A percentile compares a stretch with the other conserved stretches of the same genome.
Conservation (phyloP, 2,888 invertebrate species). For the Helicoverpa assulta region DNA sequence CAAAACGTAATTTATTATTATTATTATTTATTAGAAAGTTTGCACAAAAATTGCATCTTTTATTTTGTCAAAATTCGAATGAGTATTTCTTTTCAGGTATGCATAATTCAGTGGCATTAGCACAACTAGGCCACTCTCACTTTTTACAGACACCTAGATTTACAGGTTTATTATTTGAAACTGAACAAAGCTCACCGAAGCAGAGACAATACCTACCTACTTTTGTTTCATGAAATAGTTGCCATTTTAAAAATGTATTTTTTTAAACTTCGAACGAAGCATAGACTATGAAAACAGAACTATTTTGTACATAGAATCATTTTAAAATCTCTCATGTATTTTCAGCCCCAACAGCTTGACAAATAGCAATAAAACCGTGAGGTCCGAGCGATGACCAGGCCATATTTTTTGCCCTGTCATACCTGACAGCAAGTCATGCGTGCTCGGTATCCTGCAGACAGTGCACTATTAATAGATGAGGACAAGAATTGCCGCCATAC, state of each 20-base stretch:
- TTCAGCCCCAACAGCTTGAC: background rate
- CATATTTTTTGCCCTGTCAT: constrained; percentile 58
- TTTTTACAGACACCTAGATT: constrained; percentile 18
- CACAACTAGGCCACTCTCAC: constrained; percentile 4
- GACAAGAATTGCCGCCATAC: constrained; percentile 15
- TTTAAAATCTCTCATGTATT: background rate
- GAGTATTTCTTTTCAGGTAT: constrained; percentile 13
- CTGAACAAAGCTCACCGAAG: background rate
- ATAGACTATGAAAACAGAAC: too few species aligned
- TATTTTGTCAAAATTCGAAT: constrained; percentile 6
- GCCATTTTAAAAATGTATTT: background rate
- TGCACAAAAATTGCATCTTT: constrained; percentile 13
- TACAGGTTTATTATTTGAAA: background rate
- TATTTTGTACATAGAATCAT: background rate
- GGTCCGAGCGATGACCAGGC: constrained; percentile 48
- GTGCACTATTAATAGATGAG: constrained; percentile 46
- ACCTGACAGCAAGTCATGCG: constrained; percentile 49
- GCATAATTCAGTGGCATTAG: background rate
- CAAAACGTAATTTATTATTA: background rate
- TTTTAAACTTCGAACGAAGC: too few species aligned
- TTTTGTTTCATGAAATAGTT: background rate
- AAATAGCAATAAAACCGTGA: constrained; percentile 45
- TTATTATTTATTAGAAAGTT: constrained; percentile 15
- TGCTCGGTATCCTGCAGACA: constrained; percentile 48
- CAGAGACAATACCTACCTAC: background rate